phyloP scores from a whole-genome alignment of 2,113 vertebrate genomes.

The Alectura lathami region DNA sequence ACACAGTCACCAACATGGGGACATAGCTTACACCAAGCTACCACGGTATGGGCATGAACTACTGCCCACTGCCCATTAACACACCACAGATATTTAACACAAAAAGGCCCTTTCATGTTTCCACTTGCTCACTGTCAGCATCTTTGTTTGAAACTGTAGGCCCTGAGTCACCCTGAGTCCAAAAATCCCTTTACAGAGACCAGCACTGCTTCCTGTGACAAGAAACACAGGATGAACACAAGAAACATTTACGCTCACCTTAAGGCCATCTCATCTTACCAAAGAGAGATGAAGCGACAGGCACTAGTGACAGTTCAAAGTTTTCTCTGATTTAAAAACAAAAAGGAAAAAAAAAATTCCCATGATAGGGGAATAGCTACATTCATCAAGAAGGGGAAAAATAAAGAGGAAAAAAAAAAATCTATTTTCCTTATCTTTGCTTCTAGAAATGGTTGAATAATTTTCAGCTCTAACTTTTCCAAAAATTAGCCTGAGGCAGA shows the following conservation, averaged over 20 bases:
- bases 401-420: background rate
- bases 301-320: background rate
- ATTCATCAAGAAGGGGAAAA: background rate
- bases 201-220: background rate
- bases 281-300: background rate
- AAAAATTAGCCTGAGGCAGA: background rate
- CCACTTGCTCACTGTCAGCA: background rate
- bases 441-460: background rate
- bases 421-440: background rate
- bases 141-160: background rate
- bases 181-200: background rate
- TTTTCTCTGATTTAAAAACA: background rate
- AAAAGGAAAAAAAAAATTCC: background rate
- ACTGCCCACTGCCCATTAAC: background rate
- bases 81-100: background rate
- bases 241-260: background rate
- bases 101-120: background rate
- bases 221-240: background rate
- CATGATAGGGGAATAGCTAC: background rate
- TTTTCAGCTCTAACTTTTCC: background rate
- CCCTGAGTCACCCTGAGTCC: no score
- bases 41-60: rapidly evolving
- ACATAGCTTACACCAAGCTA: background rate
- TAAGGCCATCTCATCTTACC: background rate
- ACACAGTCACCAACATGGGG: no score